phyloP scores from a whole-genome alignment of 2,797 vertebrate species.

The Lepus oiostolus region DNA sequence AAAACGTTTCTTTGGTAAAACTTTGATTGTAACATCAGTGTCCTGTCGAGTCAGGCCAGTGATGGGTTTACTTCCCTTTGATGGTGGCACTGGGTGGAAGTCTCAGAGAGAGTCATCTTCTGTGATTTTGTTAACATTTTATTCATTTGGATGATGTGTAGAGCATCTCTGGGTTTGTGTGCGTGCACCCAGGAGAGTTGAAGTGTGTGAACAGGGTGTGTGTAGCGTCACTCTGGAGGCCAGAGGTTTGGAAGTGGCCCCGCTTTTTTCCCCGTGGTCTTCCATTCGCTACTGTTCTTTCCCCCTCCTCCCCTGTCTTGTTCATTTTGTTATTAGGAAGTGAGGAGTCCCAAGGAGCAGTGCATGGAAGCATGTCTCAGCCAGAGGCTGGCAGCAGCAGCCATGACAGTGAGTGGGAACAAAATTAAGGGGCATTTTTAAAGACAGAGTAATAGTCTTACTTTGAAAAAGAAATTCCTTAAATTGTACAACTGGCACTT shows the following conservation, averaged over 20 bases:
- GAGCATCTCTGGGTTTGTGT: not conserved
- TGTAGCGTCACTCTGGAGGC: not conserved
- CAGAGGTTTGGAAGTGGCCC: not conserved
- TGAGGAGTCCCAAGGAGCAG: slow-evolving; percentile 75
- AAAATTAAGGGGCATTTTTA: slow-evolving; percentile 47
- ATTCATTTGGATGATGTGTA: not conserved
- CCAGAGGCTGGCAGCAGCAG: slow-evolving; percentile 81
- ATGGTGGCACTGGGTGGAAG: not conserved
- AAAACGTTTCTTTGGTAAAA: not conserved
- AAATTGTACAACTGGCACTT: not conserved
- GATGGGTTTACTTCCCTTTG: not conserved
- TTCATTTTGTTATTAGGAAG: slow-evolving; percentile 79
- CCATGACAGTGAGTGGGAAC: slow-evolving; percentile 70
- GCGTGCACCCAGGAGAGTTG: not conserved
- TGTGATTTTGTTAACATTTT: not conserved
- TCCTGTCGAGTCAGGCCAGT: not conserved
- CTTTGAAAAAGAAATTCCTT: not conserved
- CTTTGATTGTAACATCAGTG: not conserved
- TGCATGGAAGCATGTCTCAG: slow-evolving; percentile 74
- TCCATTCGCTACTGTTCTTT: slow-evolving; percentile 60
- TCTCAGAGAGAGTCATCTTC: not conserved
- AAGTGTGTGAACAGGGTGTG: not conserved
- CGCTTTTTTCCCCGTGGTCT: not conserved
- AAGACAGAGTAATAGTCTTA: slow-evolving; percentile 65
- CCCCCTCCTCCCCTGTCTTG: slow-evolving; percentile 55